Conservation (phyloP, 2,797 vertebrate genomes). For the Xiphophorus birchmanni region DNA sequence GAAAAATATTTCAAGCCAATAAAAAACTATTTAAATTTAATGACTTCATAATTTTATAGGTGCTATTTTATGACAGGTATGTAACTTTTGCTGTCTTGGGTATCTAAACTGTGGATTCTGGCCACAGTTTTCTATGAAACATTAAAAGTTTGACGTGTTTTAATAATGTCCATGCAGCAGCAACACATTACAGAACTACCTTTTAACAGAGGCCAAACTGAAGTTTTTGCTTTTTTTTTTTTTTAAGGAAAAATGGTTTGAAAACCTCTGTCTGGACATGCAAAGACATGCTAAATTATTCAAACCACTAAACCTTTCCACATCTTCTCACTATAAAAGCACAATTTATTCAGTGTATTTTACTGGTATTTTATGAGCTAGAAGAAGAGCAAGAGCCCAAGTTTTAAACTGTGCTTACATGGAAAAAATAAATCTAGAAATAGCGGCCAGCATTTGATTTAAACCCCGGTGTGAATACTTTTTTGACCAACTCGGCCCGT, state of each 20-base stretch:
- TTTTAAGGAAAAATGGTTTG: background rate
- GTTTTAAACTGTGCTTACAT: background rate
- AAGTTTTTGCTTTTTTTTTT: background rate
- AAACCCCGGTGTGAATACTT: background rate
- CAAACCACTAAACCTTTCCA: background rate
- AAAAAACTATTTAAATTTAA: slow-evolving; percentile 1
- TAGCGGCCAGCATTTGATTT: background rate
- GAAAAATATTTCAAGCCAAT: background rate
- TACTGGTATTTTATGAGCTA: background rate
- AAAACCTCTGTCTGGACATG: background rate
- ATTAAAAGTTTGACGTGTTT: background rate
- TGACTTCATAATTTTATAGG: background rate
- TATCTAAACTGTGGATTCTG: background rate
- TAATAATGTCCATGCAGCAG: background rate
- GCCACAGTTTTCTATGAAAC: background rate
- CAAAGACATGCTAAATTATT: background rate
- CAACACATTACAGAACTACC: background rate
- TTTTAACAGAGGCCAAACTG: background rate
- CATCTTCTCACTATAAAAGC: background rate
- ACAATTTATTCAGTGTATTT: background rate
- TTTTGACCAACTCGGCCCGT: background rate
- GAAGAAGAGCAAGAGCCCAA: background rate
- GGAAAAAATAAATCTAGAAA: background rate
- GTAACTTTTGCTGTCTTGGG: background rate
- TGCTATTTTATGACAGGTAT: background rate